phyloP scores from a whole-genome alignment of 2,888 invertebrate genomes.

The Aricia artaxerxes region DNA sequence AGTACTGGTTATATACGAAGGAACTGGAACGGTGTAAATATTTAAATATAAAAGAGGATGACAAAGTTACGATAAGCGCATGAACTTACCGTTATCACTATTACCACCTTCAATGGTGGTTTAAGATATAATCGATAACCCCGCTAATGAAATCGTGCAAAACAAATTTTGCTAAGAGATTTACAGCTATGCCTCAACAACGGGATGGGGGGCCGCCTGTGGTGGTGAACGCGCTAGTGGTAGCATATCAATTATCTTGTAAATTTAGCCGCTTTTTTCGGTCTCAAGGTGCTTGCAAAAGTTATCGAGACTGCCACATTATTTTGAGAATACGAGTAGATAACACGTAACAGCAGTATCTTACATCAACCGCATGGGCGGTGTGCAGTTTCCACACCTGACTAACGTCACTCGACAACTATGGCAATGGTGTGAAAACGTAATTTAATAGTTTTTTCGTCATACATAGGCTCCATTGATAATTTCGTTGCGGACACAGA shows the following conservation, averaged over 20 bases:
- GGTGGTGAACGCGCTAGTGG: too few relatives aligned
- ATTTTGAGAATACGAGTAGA: conserved; percentile 37
- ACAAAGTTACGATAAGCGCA: not conserved
- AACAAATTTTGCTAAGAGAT: not conserved
- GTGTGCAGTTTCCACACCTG: conserved; percentile 5
- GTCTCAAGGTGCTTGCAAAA: conserved; percentile 30
- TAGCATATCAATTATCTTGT: conserved; percentile 14
- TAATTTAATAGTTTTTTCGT: not conserved
- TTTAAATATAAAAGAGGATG: not conserved
- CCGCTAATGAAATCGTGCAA: too few relatives aligned
- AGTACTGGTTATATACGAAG: not conserved
- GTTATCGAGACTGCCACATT: conserved; percentile 30
- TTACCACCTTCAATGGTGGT: too few relatives aligned
- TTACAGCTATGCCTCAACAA: not conserved
- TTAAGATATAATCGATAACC: too few relatives aligned
- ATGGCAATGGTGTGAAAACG: conserved; percentile 10
- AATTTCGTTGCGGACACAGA: not conserved
- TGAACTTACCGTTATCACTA: not conserved
- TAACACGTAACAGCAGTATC: conserved; percentile 34
- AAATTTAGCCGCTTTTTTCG: conserved; percentile 33
- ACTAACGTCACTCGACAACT: not conserved
- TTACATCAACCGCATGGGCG: conserved; percentile 36
- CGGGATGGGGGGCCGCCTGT: not conserved
- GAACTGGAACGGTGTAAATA: conserved; percentile 15
- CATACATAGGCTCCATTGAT: conserved; percentile 15